Evolutionary conservation across 2,888 invertebrate genomes (phyloP), one percentile per base, ranked within the genome.

Genomic region (Endotricha flammealis): DNA sequence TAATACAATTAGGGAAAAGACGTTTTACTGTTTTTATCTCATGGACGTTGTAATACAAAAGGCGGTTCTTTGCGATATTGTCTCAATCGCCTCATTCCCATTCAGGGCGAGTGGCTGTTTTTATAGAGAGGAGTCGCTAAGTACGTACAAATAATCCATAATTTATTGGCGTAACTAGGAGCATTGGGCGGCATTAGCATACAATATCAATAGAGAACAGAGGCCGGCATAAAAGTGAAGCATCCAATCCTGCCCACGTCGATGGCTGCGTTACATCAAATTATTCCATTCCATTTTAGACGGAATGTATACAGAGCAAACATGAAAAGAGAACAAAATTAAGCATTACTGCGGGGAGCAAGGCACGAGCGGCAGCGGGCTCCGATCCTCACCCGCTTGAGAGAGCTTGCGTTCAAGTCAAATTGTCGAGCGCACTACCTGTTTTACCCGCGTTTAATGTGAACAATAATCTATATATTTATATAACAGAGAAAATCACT

Each of bases 301-400:
- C 75, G 77, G 72, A 79, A 80, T 79, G 74, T 82, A 77, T 79
- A 80, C 81, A 76, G 79, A 82, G 72, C 77, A 79, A 83, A 82
- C 82, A 82, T 82, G 80, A 78, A 81, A 81, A 81, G 79, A 79
- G 82, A 81, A 77, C 77, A 72, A 81, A 81, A 81, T 82, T 78
- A 82, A 77, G 77, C 72, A 71, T 76, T 71, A 72, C 54, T 49
- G 46, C 29, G 48, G 42, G n/a, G 42, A 44, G 38, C 50, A 42
- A 66, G 59, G 0, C 32, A 59, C 7, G 12, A 38, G 69, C 54
- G 61, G 32, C 0, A 17, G 16, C 9, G 53, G 48, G 52, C 38
- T n/a, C n/a, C n/a, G n/a, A n/a, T n/a, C n/a, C n/a, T n/a, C n/a
- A n/a, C n/a, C n/a, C n/a, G n/a, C n/a, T n/a, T n/a, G n/a, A n/a